Base-by-base conservation (phyloP, 2,797 vertebrate genomes). In the Sphaeramia orbicularis region DNA sequence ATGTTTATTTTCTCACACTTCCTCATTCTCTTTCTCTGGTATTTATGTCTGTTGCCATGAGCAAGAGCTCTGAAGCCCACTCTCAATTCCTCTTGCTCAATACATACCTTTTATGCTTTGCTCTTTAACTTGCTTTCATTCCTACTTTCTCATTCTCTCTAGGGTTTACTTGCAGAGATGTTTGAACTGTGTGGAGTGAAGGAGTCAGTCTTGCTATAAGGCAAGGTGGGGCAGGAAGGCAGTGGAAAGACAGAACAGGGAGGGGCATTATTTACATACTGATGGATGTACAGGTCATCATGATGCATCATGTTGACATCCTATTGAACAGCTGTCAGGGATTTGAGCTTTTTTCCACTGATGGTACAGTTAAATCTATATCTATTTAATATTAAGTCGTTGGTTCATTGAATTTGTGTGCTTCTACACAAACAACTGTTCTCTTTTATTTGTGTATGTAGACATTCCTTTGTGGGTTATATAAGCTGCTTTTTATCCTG, bases 181-280 rank as follows among this genome's bases (percentile, higher is more conserved):
- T 78, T 84, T 83, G 63, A 77, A 36, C 32, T 60, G 47, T 10
- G 12, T 49, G n/a, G 58, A 59, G 43, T 47, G 57, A 77, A 65
- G 55, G 65, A 84, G 53, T 4, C 43, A 50, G 19, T 73, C 41
- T 66, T 2, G 27, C 69, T 24, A n/a, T 18, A 21, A 55, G 71
- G 51, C 41, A 9, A 74, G 79, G 75, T 59, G 66, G 48, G 62
- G 65, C 51, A 12, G 43, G 16, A 6, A 5, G 49, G 52, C 37
- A 53, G 64, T 63, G 45, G 56, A 58, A 12, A 53, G 71, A 67
- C 57, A 4, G 65, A 53, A 24, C 4, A 5, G 82, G 86, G 79
- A 72, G 50, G 62, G 73, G 72, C 74, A 12, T 13, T 74, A 79
- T 89, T 80, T 69, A 81, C 70, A 55, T 70, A 37, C 65, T 53